Evolutionary conservation across 2,113 vertebrate species (phyloP).

Genomic region (Ornithorhynchus anatinus): DNA sequence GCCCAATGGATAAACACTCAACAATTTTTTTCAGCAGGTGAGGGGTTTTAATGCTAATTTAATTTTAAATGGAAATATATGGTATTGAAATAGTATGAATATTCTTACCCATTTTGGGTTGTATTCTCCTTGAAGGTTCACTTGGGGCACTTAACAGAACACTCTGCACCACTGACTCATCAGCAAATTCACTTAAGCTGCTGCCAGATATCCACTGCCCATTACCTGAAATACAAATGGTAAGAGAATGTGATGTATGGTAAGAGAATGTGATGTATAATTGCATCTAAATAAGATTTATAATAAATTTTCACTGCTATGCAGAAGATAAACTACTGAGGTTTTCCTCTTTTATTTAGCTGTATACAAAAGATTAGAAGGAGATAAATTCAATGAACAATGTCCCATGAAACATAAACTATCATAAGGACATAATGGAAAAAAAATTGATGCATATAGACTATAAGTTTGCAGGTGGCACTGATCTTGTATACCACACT

Average conservation of each 20-base stretch:
- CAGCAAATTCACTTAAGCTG: conserved; percentile 50
- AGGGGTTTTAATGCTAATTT: no score
- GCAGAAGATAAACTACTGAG: not conserved
- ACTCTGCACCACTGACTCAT: conserved; percentile 15
- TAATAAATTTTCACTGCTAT: not conserved
- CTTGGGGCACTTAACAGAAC: not conserved
- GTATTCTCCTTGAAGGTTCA: not conserved
- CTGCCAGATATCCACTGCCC: conserved; percentile 55
- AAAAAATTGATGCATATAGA: no score
- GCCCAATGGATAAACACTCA: not conserved
- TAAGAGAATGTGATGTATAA: not conserved
- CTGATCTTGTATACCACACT: no score
- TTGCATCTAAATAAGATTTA: no score
- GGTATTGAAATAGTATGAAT: not conserved
- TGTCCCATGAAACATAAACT: not conserved
- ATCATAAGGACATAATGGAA: not conserved
- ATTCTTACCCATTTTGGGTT: conserved; percentile 26
- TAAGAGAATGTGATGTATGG: no score
- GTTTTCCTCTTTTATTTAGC: not conserved
- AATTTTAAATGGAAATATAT: no score
- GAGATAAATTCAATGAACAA: not conserved
- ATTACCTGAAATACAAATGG: conserved; percentile 49
- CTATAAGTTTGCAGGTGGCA: no score
- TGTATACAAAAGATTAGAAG: not conserved
- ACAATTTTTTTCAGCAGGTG: not conserved